Evolutionary conservation across 2,113 vertebrate genomes (phyloP).

Genomic region (Alethe diademata): DNA sequence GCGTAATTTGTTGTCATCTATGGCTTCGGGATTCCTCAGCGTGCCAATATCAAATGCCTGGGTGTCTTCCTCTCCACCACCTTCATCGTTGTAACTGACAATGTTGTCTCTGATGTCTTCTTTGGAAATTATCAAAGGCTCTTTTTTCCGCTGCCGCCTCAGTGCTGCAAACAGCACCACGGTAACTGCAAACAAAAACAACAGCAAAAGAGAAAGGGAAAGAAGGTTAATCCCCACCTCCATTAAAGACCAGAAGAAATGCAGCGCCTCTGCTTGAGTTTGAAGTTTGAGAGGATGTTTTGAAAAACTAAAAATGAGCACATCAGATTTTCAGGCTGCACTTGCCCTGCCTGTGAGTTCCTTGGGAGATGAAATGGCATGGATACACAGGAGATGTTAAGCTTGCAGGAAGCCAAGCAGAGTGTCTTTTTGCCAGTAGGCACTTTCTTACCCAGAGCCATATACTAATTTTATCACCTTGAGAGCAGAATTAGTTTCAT

Average conservation of each 20-base stretch:
- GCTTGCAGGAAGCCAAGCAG: background rate
- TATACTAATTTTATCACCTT: background rate
- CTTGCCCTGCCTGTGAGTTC: background rate
- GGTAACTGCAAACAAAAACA: conserved; percentile 80
- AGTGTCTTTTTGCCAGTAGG: background rate
- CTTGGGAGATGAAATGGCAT: background rate
- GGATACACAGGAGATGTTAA: background rate
- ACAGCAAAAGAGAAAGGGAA: background rate
- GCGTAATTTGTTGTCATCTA: conserved; percentile 89
- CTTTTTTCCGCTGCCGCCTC: conserved; percentile 90
- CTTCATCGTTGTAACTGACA: conserved; percentile 96
- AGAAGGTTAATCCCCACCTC: conserved; percentile 49
- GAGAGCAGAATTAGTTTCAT: background rate
- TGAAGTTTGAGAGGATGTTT: background rate
- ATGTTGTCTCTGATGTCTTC: conserved; percentile 97
- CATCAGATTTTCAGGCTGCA: background rate
- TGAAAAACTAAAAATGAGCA: background rate
- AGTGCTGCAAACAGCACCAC: conserved; percentile 93
- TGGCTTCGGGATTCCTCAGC: conserved; percentile 90
- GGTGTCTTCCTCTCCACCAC: conserved; percentile 96
- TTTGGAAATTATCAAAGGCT: conserved; percentile 97
- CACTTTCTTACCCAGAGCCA: background rate
- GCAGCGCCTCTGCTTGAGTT: background rate
- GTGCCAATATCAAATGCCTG: conserved; percentile 97
- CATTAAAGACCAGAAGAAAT: background rate